Evolutionary conservation across 2,797 vertebrate genomes (phyloP).

Genomic region (Schizopygopsis malacanthus): DNA sequence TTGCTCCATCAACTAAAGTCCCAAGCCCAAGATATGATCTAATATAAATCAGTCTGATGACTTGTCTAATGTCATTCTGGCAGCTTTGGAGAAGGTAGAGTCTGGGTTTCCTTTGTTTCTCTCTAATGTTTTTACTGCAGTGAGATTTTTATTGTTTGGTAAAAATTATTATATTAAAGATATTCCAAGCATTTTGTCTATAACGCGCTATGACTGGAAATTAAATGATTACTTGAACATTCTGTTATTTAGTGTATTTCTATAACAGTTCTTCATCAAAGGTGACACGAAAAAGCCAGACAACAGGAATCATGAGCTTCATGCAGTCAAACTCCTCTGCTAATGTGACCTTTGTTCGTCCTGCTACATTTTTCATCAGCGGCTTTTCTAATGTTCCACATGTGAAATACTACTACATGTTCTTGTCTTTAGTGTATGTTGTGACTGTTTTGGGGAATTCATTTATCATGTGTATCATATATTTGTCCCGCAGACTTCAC

Average conservation of each 20-base stretch:
- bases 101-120: background rate
- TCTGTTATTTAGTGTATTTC: background rate
- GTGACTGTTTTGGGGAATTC: conserved; percentile 51
- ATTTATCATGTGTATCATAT: conserved; percentile 46
- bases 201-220: background rate
- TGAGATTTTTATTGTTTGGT: background rate
- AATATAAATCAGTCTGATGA: conserved; percentile 9
- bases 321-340: background rate
- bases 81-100: background rate
- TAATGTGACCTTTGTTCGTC: conserved; percentile 18
- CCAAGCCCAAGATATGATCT: background rate
- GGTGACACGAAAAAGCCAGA: background rate
- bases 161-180: background rate
- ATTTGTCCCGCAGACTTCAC: conserved; percentile 42
- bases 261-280: background rate
- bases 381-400: conserved; percentile 51
- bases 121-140: background rate
- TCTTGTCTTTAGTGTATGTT: conserved; percentile 49
- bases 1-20: background rate
- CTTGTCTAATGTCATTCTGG: background rate
- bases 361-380: conserved; percentile 26
- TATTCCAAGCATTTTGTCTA: background rate
- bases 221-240: background rate
- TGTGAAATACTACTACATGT: conserved; percentile 40
- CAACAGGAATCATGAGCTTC: background rate